phyloP scores from a whole-genome alignment of 2,113 vertebrate genomes.

The Dryoscopus gambensis region DNA sequence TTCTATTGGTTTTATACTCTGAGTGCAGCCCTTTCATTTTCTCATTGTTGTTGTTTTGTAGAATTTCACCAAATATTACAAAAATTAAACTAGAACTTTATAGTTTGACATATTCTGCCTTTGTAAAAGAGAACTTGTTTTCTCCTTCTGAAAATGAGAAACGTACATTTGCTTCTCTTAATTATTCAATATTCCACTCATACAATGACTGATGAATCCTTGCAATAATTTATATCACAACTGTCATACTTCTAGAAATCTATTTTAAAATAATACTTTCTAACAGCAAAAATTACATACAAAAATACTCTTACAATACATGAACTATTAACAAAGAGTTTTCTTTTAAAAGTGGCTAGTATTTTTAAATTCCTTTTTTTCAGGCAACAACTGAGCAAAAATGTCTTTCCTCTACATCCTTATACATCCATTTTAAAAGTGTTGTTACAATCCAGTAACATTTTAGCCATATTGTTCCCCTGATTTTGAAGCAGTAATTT shows the following conservation, averaged over 20 bases:
- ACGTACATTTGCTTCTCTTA: not conserved
- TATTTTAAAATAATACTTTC: constrained; percentile 41
- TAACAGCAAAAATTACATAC: not conserved
- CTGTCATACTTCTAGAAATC: not conserved
- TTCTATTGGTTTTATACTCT: constrained; percentile 27
- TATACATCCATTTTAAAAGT: not conserved
- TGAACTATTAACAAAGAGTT: not conserved
- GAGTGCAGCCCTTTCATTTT: constrained; percentile 13
- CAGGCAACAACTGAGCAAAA: not conserved
- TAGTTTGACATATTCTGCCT: not conserved
- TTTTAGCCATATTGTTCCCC: not conserved
- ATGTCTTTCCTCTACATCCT: not conserved
- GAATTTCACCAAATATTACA: constrained; percentile 3
- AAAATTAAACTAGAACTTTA: not conserved
- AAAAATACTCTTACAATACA: not conserved
- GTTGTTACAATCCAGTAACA: not conserved
- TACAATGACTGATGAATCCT: not conserved
- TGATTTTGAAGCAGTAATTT: not conserved
- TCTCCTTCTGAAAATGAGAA: constrained; percentile 25
- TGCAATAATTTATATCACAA: constrained; percentile 1
- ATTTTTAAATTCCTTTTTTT: constrained; percentile 9
- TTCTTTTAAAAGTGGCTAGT: constrained; percentile 18
- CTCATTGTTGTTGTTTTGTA: constrained; percentile 54
- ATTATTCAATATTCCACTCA: not conserved
- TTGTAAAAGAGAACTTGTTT: constrained; percentile 32